Conservation (phyloP, 2,113 vertebrate species). For the Marmota monax region DNA sequence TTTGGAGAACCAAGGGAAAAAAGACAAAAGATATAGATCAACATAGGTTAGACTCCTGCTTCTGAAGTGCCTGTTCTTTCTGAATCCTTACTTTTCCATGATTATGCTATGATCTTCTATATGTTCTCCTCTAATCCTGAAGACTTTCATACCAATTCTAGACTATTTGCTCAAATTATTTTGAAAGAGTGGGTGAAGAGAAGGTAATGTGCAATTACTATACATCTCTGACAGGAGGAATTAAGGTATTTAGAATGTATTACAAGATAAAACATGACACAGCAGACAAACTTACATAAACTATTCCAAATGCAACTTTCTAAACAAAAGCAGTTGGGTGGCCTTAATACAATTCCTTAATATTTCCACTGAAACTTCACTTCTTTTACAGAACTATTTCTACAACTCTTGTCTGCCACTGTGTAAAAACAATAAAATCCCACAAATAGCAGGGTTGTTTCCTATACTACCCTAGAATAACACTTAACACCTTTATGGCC, state of each 20-base stretch:
- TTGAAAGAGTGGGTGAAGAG: neutral
- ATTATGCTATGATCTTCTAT: neutral
- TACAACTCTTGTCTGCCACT: neutral
- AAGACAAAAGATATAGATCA: neutral
- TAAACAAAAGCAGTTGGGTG: neutral
- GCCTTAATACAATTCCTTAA: neutral
- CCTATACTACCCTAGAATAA: neutral
- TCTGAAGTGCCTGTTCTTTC: neutral
- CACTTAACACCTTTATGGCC: neutral
- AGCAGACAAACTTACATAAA: neutral
- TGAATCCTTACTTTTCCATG: neutral
- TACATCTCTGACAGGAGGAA: neutral
- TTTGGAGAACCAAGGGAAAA: neutral
- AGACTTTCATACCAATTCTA: neutral
- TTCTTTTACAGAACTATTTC: conserved; percentile 38
- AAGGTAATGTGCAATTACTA: neutral
- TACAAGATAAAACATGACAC: conserved; percentile 8
- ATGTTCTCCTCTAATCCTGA: neutral
- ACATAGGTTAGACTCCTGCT: neutral
- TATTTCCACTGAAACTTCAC: neutral
- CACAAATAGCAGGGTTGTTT: neutral
- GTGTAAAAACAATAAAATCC: neutral
- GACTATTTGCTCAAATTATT: neutral
- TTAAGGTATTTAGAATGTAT: neutral
- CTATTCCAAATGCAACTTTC: neutral